Evolutionary conservation across 2,113 vertebrate species (phyloP), one percentile per base, ranked within the genome.

Genomic region (Chaetodon trifascialis): DNA sequence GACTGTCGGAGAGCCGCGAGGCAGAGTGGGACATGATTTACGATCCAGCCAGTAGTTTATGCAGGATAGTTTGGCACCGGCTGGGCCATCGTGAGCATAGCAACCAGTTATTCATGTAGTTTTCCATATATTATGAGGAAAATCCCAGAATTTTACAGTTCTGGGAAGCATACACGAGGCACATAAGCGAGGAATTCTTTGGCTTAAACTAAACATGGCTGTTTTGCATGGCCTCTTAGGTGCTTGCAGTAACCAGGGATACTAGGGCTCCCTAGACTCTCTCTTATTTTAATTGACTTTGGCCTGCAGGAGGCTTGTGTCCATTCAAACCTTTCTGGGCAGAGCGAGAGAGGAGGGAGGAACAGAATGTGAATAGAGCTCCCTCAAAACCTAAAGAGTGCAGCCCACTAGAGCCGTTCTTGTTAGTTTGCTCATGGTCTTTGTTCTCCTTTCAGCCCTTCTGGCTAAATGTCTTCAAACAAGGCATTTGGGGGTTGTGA

Each of bases 251-350:
- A 84, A 90, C 90, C 90, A 86, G 91, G 92, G 91, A 88, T 82
- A 86, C 82, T 30, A 25, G 58, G 72, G 73, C 79, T 92, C 89
- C 90, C 72, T 34, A 80, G 70, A 83, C 85, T 79, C 82, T 82
- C 87, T 91, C 85, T 88, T 87, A 83, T 89, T 91, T 91, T 92
- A 94, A 94, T 94, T 92, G 92, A 94, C 91, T 92, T 92, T 92
- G 83, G 91, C 91, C 93, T 90, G 92, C 88, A 88, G 93, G 91
- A 91, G 90, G 81, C 88, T 89, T 85, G 82, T 79, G 89, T 89
- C 91, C 92, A 90, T 94, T 93, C 91, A 93, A 46, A 83, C 82
- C 89, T 87, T 83, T 88, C 84, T 86, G 82, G 75, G 73, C 79
- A 86, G 64, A 84, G 80, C 73, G 82, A 80, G 80, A 67, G 79